phyloP scores from a whole-genome alignment of 2,113 vertebrate species.

The Agelaius phoeniceus region DNA sequence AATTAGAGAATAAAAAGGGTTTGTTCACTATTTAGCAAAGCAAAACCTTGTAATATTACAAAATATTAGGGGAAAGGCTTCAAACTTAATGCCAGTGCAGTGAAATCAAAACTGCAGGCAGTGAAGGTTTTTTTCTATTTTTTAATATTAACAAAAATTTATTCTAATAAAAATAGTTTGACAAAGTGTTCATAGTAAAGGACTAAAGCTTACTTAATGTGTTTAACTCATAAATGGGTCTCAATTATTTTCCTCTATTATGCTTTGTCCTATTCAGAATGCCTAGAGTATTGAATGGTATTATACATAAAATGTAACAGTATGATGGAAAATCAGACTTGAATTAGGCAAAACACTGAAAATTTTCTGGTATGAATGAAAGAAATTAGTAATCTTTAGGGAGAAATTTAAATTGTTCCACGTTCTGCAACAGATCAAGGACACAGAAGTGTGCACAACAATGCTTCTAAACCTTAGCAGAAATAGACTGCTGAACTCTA shows the following conservation, averaged over 20 bases:
- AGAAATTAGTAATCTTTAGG: not conserved
- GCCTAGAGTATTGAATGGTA: not conserved
- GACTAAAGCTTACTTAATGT: not conserved
- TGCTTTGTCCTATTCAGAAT: not conserved
- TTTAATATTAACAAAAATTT: not conserved
- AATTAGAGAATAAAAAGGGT: not conserved
- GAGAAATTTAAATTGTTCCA: not conserved
- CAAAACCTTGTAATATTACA: not conserved
- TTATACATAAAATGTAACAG: not conserved
- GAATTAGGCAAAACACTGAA: not conserved
- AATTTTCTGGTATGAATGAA: not conserved
- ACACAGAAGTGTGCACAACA: not conserved
- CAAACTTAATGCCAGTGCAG: not conserved
- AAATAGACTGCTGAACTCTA: not conserved
- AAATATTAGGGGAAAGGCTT: not conserved
- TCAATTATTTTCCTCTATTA: not conserved
- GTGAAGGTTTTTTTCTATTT: not conserved
- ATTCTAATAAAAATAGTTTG: not conserved
- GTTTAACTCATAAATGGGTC: not conserved
- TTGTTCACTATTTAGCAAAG: not conserved
- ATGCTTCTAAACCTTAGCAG: not conserved
- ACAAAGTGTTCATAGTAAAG: not conserved
- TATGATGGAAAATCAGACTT: not conserved
- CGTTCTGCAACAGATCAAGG: not conserved
- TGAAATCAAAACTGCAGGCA: not conserved